A percentile compares a stretch with the other conserved stretches of the same genome.
These are phyloP conservation scores for Trissolcus brochymenae DNA, from an alignment of 2,888 invertebrate genomes.

Conservation along the genomic window DNA sequence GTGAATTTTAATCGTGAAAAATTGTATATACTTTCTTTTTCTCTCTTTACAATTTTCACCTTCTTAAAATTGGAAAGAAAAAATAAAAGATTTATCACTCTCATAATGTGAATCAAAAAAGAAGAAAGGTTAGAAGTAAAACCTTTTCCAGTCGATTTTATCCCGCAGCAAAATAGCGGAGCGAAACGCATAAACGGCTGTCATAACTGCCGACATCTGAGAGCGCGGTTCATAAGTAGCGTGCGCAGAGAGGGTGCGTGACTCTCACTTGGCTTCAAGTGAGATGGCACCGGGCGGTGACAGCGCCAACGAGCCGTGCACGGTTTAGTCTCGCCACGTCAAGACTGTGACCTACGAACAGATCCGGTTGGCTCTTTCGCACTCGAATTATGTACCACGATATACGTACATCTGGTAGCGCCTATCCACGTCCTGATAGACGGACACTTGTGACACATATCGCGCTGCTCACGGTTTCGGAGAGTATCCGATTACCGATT, in stretches of 20 bases:
- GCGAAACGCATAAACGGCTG: constrained; percentile 64
- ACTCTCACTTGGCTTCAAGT: constrained; percentile 59
- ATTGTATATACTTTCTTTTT: too few relatives aligned
- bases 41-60: too few relatives aligned
- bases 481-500: constrained; percentile 46
- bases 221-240: constrained; percentile 66
- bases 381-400: constrained; percentile 63
- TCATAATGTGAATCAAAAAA: too few relatives aligned
- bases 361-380: constrained; percentile 57
- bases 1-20: too few relatives aligned
- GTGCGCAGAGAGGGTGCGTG: constrained; percentile 29
- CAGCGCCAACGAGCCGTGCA: constrained; percentile 75
- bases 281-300: constrained; percentile 70
- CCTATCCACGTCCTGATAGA: constrained; percentile 25
- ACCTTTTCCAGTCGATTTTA: not conserved
- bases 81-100: too few relatives aligned
- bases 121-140: too few relatives aligned
- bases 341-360: constrained; percentile 69
- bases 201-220: constrained; percentile 70
- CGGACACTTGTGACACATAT: constrained; percentile 50
- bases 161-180: constrained; percentile 45
- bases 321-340: constrained; percentile 75
- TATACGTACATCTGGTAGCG: constrained; percentile 53
- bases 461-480: constrained; percentile 33
- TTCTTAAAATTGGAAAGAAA: too few relatives aligned